Percentiles rank a stretch among this genome's conserved stretches.
phyloP scores from a whole-genome alignment of 2,888 invertebrate genomes.

The Stenchaetothrips biformis region DNA sequence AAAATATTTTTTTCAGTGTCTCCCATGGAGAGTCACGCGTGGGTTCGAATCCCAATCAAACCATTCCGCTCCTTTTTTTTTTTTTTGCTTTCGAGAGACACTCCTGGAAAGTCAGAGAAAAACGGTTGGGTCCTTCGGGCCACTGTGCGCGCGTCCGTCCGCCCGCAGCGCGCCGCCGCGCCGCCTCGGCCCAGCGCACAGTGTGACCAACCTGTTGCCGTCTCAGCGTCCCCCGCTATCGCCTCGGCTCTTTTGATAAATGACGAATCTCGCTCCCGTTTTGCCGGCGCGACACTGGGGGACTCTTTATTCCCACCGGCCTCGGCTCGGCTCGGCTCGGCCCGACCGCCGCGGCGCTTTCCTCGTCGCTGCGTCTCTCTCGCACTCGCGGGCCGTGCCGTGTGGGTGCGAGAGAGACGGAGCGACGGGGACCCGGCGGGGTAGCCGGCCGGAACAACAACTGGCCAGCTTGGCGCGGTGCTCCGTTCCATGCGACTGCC shows the following conservation, averaged over 20 bases:
- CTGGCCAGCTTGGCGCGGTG: not conserved
- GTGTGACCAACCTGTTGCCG: no score
- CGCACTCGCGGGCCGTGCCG: no score
- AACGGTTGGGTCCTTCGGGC: no score
- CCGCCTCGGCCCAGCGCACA: not conserved
- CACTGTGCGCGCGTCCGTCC: not conserved
- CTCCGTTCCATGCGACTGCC: slow-evolving; percentile 20
- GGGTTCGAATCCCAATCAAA: no score
- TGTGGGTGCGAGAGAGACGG: no score
- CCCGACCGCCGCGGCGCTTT: not conserved
- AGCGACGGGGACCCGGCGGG: not conserved
- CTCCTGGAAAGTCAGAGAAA: no score
- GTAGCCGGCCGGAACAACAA: not conserved
- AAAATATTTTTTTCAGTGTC: no score
- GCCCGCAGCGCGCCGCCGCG: not conserved
- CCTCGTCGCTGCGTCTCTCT: not conserved
- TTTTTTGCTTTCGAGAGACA: no score
- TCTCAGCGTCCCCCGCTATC: no score
- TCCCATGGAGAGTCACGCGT: no score
- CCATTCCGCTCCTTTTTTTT: no score
- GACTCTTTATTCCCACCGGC: not conserved
- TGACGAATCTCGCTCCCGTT: not conserved
- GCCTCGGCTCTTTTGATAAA: not conserved
- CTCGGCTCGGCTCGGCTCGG: not conserved
- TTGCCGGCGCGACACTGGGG: not conserved